These are phyloP conservation scores for Trachelus stipa DNA, from an alignment of 2,888 invertebrate species.

Conservation along the genomic window DNA sequence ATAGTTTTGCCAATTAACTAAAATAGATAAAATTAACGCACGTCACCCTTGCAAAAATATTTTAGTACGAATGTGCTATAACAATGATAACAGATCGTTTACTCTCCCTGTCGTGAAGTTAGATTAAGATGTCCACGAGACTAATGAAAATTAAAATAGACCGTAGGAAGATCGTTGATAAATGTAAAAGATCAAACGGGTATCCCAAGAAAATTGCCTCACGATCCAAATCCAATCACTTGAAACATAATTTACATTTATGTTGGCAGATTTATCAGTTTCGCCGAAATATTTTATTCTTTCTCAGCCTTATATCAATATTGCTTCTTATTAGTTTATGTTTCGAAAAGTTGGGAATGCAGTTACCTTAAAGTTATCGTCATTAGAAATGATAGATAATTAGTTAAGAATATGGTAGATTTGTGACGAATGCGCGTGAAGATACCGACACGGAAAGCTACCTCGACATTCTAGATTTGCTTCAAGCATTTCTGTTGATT, in stretches of 20 bases:
- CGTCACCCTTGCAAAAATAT: not conserved
- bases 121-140: not conserved
- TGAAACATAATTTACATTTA: not conserved
- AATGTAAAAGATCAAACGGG: not conserved
- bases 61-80: not conserved
- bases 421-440: not conserved
- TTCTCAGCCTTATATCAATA: not conserved
- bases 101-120: not conserved
- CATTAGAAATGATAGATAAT: not conserved
- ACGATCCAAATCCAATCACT: not conserved
- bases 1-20: not conserved
- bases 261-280: not conserved
- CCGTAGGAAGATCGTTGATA: not conserved
- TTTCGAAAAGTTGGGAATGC: not conserved
- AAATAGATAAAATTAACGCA: not conserved
- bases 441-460: not conserved
- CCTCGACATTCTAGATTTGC: not conserved
- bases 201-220: not conserved
- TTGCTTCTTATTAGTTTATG: not conserved
- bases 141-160: not conserved
- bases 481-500: constrained; percentile 4
- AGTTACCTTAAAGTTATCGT: not conserved
- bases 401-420: not conserved
- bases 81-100: not conserved
- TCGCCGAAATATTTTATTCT: not conserved